phyloP scores from a whole-genome alignment of 2,113 vertebrate genomes.

The Rhabdomys dilectus region DNA sequence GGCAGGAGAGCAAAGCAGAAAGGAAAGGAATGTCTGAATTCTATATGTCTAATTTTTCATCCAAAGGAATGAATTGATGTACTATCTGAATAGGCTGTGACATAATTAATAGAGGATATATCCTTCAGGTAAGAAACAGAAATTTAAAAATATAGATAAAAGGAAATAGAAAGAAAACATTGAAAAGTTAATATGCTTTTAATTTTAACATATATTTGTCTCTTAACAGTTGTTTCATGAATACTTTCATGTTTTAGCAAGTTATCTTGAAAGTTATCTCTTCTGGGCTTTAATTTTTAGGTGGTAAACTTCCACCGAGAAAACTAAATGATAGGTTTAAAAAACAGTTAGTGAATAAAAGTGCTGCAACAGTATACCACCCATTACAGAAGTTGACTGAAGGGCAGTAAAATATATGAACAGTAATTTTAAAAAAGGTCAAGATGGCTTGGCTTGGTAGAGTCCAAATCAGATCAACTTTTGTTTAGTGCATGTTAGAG shows the following conservation, averaged over 20 bases:
- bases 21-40: not conserved
- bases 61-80: not conserved
- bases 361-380: not conserved
- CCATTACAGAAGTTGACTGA: not conserved
- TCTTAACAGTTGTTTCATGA: not conserved
- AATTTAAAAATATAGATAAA: not conserved
- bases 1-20: not conserved
- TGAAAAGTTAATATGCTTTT: not conserved
- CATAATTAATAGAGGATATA: not conserved
- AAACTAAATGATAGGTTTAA: not conserved
- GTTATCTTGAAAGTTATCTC: conserved; percentile 1
- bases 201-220: not conserved
- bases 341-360: not conserved
- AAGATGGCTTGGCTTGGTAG: not conserved
- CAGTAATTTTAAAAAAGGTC: not conserved
- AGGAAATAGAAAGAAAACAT: not conserved
- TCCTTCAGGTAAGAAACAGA: conserved; percentile 4
- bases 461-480: not conserved
- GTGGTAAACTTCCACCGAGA: not conserved
- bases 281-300: not conserved
- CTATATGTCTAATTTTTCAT: not conserved
- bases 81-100: not conserved
- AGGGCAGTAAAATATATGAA: not conserved
- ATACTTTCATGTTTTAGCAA: not conserved
- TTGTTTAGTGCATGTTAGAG: not conserved